phyloP scores from a whole-genome alignment of 2,888 invertebrate species.

The Dicranocentrus wangi region DNA sequence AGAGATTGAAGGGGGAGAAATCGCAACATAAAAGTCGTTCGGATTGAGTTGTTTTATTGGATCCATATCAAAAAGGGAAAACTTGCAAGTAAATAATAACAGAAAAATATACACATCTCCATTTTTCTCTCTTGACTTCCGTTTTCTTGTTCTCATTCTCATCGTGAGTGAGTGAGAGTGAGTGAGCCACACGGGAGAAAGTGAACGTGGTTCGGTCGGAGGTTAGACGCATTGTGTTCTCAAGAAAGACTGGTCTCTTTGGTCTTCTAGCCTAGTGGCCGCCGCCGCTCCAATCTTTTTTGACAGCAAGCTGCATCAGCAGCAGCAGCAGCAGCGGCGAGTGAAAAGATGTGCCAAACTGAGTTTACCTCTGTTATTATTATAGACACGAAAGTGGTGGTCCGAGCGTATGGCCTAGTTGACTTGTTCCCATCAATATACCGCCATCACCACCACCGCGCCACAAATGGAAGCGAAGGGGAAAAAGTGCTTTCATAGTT shows the following conservation, averaged over 20 bases:
- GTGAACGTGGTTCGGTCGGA: constrained; percentile 13
- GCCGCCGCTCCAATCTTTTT: neutral
- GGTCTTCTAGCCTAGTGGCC: constrained; percentile 10
- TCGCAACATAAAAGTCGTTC: constrained; percentile 16
- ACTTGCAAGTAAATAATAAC: neutral
- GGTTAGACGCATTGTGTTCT: too few relatives aligned
- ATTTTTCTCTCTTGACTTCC: neutral
- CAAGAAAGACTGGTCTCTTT: too few relatives aligned
- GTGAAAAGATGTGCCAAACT: constrained; percentile 37
- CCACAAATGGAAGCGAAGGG: too few relatives aligned
- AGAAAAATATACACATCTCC: neutral
- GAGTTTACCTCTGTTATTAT: neutral
- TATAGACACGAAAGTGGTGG: neutral
- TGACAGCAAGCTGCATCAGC: constrained; percentile 52
- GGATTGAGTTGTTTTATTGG: constrained; percentile 40
- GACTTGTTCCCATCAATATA: too few relatives aligned
- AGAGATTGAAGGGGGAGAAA: neutral
- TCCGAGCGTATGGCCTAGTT: too few relatives aligned
- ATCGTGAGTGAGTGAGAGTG: too few relatives aligned
- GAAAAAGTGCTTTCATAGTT: neutral
- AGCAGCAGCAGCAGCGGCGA: constrained; percentile 43
- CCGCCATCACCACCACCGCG: too few relatives aligned
- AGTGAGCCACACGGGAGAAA: neutral
- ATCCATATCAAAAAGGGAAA: constrained; percentile 21
- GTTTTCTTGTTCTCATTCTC: neutral